phyloP scores from a whole-genome alignment of 2,797 vertebrate species.

The Hippocampus kuda region DNA sequence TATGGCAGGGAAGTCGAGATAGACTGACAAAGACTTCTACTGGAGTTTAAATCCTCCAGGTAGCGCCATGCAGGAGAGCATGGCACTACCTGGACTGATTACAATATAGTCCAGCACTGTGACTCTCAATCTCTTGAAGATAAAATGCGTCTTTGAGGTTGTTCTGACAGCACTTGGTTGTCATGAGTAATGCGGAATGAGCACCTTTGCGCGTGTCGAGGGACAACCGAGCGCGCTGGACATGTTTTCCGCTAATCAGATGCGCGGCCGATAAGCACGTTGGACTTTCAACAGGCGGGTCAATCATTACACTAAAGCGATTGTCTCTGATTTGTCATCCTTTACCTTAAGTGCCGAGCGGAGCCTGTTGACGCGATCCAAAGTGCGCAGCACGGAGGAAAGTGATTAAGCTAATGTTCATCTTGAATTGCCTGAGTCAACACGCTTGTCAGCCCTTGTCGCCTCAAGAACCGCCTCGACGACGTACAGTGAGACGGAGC shows the following conservation, averaged over 20 bases:
- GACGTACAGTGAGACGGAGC: neutral
- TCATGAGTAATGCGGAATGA: slow-evolving; percentile 12
- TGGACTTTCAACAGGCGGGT: slow-evolving; percentile 1
- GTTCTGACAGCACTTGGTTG: neutral
- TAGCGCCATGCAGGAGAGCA: too few relatives aligned
- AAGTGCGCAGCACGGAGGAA: neutral
- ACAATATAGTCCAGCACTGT: neutral
- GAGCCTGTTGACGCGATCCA: neutral
- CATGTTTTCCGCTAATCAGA: slow-evolving; percentile 15
- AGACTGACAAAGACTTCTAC: too few relatives aligned
- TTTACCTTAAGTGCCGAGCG: neutral
- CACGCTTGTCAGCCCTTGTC: slow-evolving; percentile 3
- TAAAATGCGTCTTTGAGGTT: neutral
- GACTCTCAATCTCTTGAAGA: neutral
- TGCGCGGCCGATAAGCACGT: slow-evolving; percentile 6
- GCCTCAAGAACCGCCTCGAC: neutral
- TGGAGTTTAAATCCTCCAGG: too few relatives aligned
- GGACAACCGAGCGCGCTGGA: neutral
- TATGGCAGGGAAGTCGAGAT: too few relatives aligned
- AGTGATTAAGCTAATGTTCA: slow-evolving; percentile 5
- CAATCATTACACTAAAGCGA: slow-evolving; percentile 4
- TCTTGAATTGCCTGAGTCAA: neutral
- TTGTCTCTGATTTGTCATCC: neutral
- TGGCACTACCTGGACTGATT: too few relatives aligned
- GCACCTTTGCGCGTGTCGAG: neutral